phyloP scores from a whole-genome alignment of 1,140 invertebrate genomes.

The Babylonia areolata region DNA sequence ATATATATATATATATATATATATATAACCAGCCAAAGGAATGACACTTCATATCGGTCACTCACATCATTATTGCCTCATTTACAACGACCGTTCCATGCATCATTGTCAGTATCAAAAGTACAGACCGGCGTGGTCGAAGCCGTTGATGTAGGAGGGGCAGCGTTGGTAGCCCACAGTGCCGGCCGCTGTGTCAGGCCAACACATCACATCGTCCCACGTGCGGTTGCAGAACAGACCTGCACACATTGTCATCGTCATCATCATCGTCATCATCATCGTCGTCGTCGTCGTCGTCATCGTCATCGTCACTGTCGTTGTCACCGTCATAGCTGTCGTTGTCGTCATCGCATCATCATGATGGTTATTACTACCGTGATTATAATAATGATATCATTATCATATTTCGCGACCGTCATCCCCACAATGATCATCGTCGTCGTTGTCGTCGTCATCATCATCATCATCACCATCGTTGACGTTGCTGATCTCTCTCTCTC shows the following conservation, averaged over 20 bases:
- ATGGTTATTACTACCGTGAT: not conserved
- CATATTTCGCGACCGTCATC: too few species aligned
- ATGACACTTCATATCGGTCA: too few species aligned
- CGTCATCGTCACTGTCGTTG: not conserved
- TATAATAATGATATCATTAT: not conserved
- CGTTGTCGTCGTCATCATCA: not conserved
- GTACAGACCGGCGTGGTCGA: slow-evolving; percentile 52
- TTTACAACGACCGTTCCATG: too few species aligned
- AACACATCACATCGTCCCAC: slow-evolving; percentile 65
- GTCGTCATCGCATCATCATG: not conserved
- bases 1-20: too few species aligned
- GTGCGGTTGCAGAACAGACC: slow-evolving; percentile 61
- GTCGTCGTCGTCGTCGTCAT: not conserved
- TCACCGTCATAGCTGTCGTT: too few species aligned
- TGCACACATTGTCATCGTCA: slow-evolving; percentile 36
- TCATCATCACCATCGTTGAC: too few species aligned
- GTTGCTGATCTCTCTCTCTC: too few species aligned
- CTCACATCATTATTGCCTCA: too few species aligned
- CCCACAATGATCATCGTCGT: not conserved
- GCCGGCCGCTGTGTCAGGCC: slow-evolving; percentile 60
- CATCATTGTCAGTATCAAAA: too few species aligned
- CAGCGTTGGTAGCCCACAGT: slow-evolving; percentile 51
- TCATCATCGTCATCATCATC: not conserved
- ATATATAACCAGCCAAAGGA: slow-evolving; percentile 11
- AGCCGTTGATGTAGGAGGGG: slow-evolving; percentile 60